Conservation (phyloP, 2,888 invertebrate species). For the Pristionchus arcanus region DNA sequence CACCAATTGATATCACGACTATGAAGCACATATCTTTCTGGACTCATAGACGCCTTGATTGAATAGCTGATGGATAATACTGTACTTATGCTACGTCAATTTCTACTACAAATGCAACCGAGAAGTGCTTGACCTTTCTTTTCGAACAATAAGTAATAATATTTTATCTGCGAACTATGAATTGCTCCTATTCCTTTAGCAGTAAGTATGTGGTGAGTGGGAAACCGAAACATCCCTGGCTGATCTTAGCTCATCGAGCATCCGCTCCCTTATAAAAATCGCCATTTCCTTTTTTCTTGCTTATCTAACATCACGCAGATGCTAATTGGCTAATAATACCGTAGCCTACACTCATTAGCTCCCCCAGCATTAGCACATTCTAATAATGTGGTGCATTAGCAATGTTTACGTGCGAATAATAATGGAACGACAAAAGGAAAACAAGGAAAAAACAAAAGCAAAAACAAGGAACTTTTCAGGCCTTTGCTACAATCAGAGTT, state of each 20-base stretch:
- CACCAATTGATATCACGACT: neutral
- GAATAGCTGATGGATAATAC: too few species aligned
- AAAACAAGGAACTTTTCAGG: neutral
- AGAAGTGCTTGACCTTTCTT: neutral
- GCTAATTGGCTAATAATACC: slow-evolving; percentile 2
- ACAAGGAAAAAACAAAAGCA: neutral
- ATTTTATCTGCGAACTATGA: too few species aligned
- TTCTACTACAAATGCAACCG: neutral
- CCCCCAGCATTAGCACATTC: too few species aligned
- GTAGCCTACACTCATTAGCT: neutral
- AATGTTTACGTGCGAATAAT: neutral
- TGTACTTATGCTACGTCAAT: too few species aligned
- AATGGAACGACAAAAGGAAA: neutral
- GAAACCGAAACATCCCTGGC: neutral
- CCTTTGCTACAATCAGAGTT: neutral
- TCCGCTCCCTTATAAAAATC: neutral
- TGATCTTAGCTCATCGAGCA: neutral
- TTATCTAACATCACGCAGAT: neutral
- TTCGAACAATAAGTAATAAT: neutral
- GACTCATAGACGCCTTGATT: too few species aligned
- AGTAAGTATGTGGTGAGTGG: neutral
- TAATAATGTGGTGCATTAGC: neutral
- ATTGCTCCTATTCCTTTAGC: too few species aligned
- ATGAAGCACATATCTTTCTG: neutral
- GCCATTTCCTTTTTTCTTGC: neutral